phyloP scores from a whole-genome alignment of 2,888 invertebrate species.

The Onchidella celtica region DNA sequence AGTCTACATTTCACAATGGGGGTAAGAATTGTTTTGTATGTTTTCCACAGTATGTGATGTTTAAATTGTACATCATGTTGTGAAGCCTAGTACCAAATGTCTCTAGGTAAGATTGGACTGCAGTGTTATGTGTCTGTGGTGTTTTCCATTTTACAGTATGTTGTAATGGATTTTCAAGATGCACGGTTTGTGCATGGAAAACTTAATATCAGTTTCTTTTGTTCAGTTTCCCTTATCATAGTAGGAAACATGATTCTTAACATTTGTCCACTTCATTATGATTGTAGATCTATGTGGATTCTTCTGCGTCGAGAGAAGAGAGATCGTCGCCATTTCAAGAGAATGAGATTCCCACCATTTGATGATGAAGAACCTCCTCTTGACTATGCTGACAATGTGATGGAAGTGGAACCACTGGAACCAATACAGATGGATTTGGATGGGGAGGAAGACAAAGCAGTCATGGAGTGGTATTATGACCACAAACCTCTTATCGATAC shows the following conservation, averaged over 20 bases:
- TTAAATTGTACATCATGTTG: no score
- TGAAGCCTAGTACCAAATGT: no score
- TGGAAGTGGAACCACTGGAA: slow-evolving; percentile 99
- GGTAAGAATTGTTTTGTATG: slow-evolving; percentile 84
- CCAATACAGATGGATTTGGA: slow-evolving; percentile 99
- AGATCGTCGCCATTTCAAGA: slow-evolving; percentile 98
- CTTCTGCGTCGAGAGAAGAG: slow-evolving; percentile 99
- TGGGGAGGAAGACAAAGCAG: slow-evolving; percentile 87
- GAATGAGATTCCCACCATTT: slow-evolving; percentile 99
- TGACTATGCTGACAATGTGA: slow-evolving; percentile 99
- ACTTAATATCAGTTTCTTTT: no score
- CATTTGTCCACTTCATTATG: no score
- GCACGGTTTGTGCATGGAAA: no score
- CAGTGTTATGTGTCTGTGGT: no score
- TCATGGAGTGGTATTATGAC: slow-evolving; percentile 99
- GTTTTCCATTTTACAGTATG: no score
- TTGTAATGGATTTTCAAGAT: no score
- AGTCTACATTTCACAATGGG: slow-evolving; percentile 99
- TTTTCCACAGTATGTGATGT: no score
- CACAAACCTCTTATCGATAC: slow-evolving; percentile 97
- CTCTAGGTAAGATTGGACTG: no score
- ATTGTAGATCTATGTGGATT: slow-evolving; percentile 99
- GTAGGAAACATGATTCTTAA: no score
- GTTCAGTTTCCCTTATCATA: no score
- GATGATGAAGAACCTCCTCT: slow-evolving; percentile 99